Base-by-base conservation (phyloP, 2,888 invertebrate genomes). In the Ephialtes manifestator region DNA sequence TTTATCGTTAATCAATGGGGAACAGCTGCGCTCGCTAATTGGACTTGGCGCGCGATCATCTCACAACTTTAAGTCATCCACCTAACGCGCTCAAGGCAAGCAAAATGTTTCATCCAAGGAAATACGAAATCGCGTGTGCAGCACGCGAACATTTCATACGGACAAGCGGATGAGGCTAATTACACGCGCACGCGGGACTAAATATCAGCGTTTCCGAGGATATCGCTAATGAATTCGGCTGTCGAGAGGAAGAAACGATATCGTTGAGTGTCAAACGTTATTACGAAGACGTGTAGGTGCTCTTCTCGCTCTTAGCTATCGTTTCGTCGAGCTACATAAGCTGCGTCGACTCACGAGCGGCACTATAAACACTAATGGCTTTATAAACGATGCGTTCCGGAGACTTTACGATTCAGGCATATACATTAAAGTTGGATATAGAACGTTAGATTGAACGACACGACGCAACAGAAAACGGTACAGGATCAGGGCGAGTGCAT, bases 351-450 rank as follows among this genome's bases (percentile, higher is more conserved):
- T 74, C 60, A 51, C 68, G 51, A 46, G 71, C 67, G 53, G 65
- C 53, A 51, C 75, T 51, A 74, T 84, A 84, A 84, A 84, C 81
- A 77, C 84, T 84, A 81, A 84, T 84, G 84, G 77, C 84, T 84
- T 84, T 81, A 84, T 84, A 84, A 84, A 81, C 84, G 84, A 81
- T 84, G 77, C 81, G 84, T 81, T 77, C 74, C 76, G 67, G 60
- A 78, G 74, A 81, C 68, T 85, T 85, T 83, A 83, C 82, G 85
- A 83, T 85, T 74, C 43, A 71, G 51, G 55, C 60, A 43, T 75
- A 35, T 67, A 68, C 63, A 60, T 43, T 20, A 11, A 51, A 15
- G 46, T 8, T 46, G 35, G 63, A 35, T 63, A 39, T 67, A 24
- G 67, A 46, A 4, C 67, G 67, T 7, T 67, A 13, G 46, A 15